A percentile compares a stretch with the other conserved stretches of the same genome.
phyloP scores from a whole-genome alignment of 1,140 invertebrate species.

The Drosophila santomea region DNA sequence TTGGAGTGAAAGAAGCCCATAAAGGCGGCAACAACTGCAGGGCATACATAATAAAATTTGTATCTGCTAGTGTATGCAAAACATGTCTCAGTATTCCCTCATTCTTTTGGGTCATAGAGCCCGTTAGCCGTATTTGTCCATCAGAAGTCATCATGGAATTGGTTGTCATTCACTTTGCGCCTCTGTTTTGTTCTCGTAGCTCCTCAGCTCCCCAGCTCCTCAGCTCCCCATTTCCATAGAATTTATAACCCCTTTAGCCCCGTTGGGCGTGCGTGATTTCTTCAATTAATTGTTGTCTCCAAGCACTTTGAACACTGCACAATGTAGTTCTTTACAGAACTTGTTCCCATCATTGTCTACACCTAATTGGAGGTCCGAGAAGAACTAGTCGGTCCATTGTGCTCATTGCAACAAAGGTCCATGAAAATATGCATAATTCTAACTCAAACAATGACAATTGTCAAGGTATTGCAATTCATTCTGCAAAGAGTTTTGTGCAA shows the following conservation, averaged over 20 bases:
- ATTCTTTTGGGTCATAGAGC: slow-evolving; percentile 60
- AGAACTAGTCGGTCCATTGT: slow-evolving; percentile 43
- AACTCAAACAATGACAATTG: slow-evolving; percentile 58
- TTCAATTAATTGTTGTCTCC: slow-evolving; percentile 78
- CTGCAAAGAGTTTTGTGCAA: slow-evolving; percentile 29
- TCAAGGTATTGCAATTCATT: slow-evolving; percentile 26
- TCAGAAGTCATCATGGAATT: slow-evolving; percentile 62
- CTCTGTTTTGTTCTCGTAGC: slow-evolving; percentile 20
- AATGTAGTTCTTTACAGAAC: slow-evolving; percentile 50
- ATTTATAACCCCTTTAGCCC: slow-evolving; percentile 49
- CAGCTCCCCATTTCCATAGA: slow-evolving; percentile 22
- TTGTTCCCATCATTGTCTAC: slow-evolving; percentile 57
- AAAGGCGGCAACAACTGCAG: slow-evolving; percentile 49
- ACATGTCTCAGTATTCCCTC: slow-evolving; percentile 39
- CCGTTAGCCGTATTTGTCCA: slow-evolving; percentile 77
- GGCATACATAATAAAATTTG: slow-evolving; percentile 56
- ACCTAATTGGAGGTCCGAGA: slow-evolving; percentile 53
- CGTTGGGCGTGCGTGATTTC: slow-evolving; percentile 71
- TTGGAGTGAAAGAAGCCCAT: slow-evolving; percentile 71
- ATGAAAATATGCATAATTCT: slow-evolving; percentile 54
- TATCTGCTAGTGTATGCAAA: slow-evolving; percentile 72
- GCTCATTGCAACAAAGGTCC: slow-evolving; percentile 29
- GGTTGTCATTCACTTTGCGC: slow-evolving; percentile 54
- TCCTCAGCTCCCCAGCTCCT: slow-evolving; percentile 2
- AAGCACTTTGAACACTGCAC: slow-evolving; percentile 63